Evolutionary conservation across 2,888 invertebrate species (phyloP), one percentile per base, ranked within the genome.

Genomic region (Malacosoma neustria): DNA sequence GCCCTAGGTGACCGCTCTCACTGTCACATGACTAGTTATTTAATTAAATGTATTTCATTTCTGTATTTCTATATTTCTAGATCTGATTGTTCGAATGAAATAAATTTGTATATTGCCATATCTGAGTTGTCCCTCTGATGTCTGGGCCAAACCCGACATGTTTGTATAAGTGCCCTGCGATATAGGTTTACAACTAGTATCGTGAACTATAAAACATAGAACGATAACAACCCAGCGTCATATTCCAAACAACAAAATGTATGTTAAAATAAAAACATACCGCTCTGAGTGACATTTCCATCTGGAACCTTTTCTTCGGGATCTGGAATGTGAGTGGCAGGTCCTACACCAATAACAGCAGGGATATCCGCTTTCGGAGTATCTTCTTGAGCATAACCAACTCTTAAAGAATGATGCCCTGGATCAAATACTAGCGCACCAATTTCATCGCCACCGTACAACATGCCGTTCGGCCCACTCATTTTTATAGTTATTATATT

Each of bases 351-450:
- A 15, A 97, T 93, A 31, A 94, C 92, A 0, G 97, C 93, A 0
- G 98, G 98, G 40, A 98, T 97, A 87, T 99, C 98, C 1, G 97
- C 96, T 86, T 99, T 99, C 2, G 99, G 99, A n/a, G 96, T 95
- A 70, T 99, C 99, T 72, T 99, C 99, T 60, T 98, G 97, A 5
- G 97, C 97, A 87, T 96, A 98, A 37, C 97, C 98, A 34, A 95
- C 95, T 39, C 97, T 87, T 37, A 97, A 79, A 0, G 94, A 92
- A 63, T 85, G 81, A 45, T 84, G 82, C 0, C 84, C 99, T 5
- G 98, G 92, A 74, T 99, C 99, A 64, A 99, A 98, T 22, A 99
- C 99, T 47, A 99, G 72, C 0, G 99, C 99, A 6, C 99, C 99
- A 47, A 99, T 99, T 76, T 99, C 99, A 86, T 99, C 99, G 15